A percentile compares a stretch with the other conserved stretches of the same genome.
phyloP scores from a whole-genome alignment of 2,113 vertebrate species.

The Ondatra zibethicus region DNA sequence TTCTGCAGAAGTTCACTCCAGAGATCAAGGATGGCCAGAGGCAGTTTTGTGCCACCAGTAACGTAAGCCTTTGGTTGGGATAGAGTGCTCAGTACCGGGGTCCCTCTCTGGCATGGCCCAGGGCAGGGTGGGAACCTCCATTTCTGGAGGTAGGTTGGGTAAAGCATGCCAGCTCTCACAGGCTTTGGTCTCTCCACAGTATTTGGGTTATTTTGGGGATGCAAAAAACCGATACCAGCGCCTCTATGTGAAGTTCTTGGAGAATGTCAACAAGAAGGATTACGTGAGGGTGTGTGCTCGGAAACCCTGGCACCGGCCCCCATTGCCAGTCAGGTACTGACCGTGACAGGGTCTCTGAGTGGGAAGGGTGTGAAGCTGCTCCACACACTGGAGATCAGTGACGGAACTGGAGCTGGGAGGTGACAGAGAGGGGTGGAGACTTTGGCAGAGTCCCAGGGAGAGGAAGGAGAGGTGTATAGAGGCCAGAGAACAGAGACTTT shows the following conservation, averaged over 20 bases:
- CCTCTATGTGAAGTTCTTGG: conserved; percentile 96
- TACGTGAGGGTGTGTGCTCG: conserved; percentile 94
- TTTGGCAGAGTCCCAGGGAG: too few species aligned
- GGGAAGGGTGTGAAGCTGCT: too few species aligned
- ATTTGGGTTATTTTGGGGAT: conserved; percentile 95
- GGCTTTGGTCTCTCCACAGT: conserved; percentile 83
- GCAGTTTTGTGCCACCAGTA: conserved; percentile 96
- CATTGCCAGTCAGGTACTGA: conserved; percentile 91
- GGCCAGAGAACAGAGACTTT: not conserved
- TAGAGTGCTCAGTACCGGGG: not conserved
- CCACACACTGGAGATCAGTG: rapidly evolving
- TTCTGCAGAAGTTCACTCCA: conserved; percentile 96
- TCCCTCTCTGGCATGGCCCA: not conserved
- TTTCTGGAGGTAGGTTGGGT: rapidly evolving
- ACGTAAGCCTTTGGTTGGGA: conserved; percentile 85
- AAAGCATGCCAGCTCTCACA: not conserved
- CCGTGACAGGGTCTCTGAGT: not conserved
- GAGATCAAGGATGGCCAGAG: conserved; percentile 97
- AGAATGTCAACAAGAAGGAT: conserved; percentile 96
- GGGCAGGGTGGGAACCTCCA: not conserved
- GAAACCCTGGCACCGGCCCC: conserved; percentile 93
- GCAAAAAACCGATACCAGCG: conserved; percentile 95
- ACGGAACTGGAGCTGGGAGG: not conserved
- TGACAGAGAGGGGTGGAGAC: not conserved
- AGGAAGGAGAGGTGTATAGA: not conserved